Percentiles rank a stretch among this genome's conserved stretches.
Conservation (phyloP, 2,888 invertebrate genomes). For the Pasiphila rectangulata region DNA sequence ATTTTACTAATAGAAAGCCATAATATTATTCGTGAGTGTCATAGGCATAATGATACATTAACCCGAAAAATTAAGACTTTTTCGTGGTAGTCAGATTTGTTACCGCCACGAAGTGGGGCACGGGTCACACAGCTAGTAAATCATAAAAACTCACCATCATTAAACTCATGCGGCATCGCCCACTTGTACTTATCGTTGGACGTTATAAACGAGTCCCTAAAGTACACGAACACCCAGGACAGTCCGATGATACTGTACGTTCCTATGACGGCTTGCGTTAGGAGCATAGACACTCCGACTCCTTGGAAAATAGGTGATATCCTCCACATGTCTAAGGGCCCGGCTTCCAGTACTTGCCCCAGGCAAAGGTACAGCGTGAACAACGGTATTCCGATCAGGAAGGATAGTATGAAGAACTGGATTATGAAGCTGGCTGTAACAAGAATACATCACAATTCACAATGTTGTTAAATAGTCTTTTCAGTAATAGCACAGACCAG, state of each 20-base stretch:
- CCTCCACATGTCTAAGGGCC: slow-evolving; percentile 95
- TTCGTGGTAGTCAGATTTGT: too few species aligned
- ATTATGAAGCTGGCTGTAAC: slow-evolving; percentile 90
- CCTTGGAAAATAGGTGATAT: slow-evolving; percentile 96
- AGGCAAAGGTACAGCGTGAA: slow-evolving; percentile 91
- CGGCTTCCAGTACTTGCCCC: slow-evolving; percentile 91
- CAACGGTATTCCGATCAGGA: slow-evolving; percentile 90
- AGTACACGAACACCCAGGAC: slow-evolving; percentile 95
- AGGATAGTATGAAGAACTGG: slow-evolving; percentile 91
- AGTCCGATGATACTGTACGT: slow-evolving; percentile 93
- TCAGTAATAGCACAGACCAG: too few species aligned
- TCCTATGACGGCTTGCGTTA: slow-evolving; percentile 90
- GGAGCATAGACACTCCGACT: slow-evolving; percentile 89
- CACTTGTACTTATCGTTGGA: slow-evolving; percentile 89
- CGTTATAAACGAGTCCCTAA: slow-evolving; percentile 92
- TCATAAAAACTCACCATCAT: slow-evolving; percentile 80
- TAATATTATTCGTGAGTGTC: too few species aligned
- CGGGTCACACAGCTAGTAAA: too few species aligned
- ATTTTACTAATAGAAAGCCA: too few species aligned
- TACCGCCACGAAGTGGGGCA: too few species aligned
- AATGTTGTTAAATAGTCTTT: too few species aligned
- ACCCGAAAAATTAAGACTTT: too few species aligned
- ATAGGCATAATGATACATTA: too few species aligned
- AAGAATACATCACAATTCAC: slow-evolving; percentile 26
- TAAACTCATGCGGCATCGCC: slow-evolving; percentile 87